Conservation (phyloP, 2,888 invertebrate genomes). For the Hypolimnas misippus region DNA sequence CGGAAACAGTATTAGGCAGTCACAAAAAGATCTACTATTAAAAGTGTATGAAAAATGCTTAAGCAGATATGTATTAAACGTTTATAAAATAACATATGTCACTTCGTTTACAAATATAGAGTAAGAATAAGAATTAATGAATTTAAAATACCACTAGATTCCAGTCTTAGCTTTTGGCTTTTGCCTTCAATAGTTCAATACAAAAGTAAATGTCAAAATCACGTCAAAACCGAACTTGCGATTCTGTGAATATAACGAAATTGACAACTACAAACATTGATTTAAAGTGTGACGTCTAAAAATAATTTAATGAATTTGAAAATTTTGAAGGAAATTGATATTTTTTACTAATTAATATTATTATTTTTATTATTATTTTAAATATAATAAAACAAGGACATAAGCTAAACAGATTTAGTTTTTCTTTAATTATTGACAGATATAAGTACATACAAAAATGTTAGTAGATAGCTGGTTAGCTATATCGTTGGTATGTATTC, state of each 20-base stretch:
- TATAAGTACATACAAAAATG: slow-evolving; percentile 19
- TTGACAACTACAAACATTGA: slow-evolving; percentile 16
- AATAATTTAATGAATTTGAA: background rate
- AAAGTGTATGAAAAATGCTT: too few relatives aligned
- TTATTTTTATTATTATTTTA: background rate
- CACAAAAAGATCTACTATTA: background rate
- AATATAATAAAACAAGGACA: background rate
- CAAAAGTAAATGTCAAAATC: background rate
- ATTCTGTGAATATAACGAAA: background rate
- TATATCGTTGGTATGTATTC: slow-evolving; percentile 57
- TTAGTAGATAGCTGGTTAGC: slow-evolving; percentile 45
- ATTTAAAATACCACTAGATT: background rate
- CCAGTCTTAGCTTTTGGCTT: background rate
- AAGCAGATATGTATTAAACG: too few relatives aligned
- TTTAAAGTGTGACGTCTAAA: slow-evolving; percentile 16
- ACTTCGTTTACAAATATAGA: too few relatives aligned
- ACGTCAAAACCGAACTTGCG: background rate
- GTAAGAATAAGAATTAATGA: background rate
- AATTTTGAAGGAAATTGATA: background rate
- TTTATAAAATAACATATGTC: too few relatives aligned
- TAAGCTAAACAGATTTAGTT: background rate
- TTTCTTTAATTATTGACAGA: slow-evolving; percentile 12
- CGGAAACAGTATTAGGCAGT: background rate
- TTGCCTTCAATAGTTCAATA: background rate
- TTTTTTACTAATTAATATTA: background rate